Base-by-base conservation (phyloP, 92 coral and sea anemone genomes). In the Porites divaricata region DNA sequence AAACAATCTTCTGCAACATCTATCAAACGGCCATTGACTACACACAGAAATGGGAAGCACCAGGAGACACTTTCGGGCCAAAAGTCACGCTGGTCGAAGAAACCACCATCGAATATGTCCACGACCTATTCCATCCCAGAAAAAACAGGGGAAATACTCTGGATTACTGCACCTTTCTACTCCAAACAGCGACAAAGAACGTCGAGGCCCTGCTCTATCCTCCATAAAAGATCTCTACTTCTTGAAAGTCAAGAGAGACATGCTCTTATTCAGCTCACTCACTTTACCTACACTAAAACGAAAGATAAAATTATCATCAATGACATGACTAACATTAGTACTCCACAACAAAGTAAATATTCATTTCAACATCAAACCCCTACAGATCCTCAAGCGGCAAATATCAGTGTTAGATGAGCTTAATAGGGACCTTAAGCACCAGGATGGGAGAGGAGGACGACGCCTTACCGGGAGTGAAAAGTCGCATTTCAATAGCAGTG, bases 131-230 rank as follows among this genome's bases (percentile, higher is more conserved):
- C 88, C 14, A 84, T 28, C 89, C 85, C 84, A 85, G 84, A 85
- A 85, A 77, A 85, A 85, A 85, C 72, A 66, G 85, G 22, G 79
- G 85, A 85, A 85, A 85, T 77, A 85, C 89, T 71, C 67, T 85
- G 79, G 84, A 77, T 78, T 85, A 78, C 72, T 85, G 84, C 71
- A 77, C 89, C 70, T 85, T 85, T 59, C 84, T 52, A 85, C 84
- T 85, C 68, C 89, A 85, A 85, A 77, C 85, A 78, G 89, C 78
- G 56, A 85, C 84, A 85, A 70, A 85, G 73, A 85, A 85, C 89
- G 84, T 85, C 8, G 89, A 85, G 69, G 89, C 78, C 67, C 78
- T 85, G 85, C 89, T 85, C 63, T 85, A 85, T 85, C 63, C 78
- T 78, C 70, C 86, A 81, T 63, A 81, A 81, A 81, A 81, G 86